Evolutionary conservation across 2,888 invertebrate species (phyloP).

Genomic region (Isoperla grammatica): DNA sequence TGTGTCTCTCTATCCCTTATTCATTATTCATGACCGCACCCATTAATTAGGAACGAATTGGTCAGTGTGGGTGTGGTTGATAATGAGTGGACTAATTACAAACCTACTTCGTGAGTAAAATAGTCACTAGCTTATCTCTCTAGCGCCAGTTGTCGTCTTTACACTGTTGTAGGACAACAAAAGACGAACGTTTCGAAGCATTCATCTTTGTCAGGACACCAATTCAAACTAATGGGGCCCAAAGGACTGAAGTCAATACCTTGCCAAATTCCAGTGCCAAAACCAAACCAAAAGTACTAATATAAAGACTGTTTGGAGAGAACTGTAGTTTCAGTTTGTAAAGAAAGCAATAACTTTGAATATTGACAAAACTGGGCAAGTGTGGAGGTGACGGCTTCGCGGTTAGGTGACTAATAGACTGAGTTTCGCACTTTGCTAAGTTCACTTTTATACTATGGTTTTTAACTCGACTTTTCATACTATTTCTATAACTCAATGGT

Average conservation of each 20-base stretch:
- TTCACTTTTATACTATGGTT: no score
- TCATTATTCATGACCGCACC: no score
- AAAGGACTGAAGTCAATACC: slow-evolving; percentile 2
- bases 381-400: slow-evolving; percentile 23
- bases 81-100: no score
- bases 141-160: no score
- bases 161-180: no score
- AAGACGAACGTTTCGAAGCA: neutral
- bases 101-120: no score
- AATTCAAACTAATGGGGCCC: neutral
- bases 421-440: neutral
- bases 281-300: neutral
- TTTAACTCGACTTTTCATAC: no score
- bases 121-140: no score
- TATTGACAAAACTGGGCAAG: slow-evolving; percentile 27
- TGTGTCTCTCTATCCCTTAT: no score
- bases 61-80: no score
- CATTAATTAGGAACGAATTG: no score
- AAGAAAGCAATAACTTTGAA: slow-evolving; percentile 28
- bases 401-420: slow-evolving; percentile 14
- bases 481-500: no score
- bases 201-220: neutral
- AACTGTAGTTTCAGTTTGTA: slow-evolving; percentile 25
- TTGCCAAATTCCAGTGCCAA: slow-evolving; percentile 10
- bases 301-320: slow-evolving; percentile 7